Evolutionary conservation across 2,888 invertebrate species (phyloP).

Genomic region (Scaptomyza caliginosa): DNA sequence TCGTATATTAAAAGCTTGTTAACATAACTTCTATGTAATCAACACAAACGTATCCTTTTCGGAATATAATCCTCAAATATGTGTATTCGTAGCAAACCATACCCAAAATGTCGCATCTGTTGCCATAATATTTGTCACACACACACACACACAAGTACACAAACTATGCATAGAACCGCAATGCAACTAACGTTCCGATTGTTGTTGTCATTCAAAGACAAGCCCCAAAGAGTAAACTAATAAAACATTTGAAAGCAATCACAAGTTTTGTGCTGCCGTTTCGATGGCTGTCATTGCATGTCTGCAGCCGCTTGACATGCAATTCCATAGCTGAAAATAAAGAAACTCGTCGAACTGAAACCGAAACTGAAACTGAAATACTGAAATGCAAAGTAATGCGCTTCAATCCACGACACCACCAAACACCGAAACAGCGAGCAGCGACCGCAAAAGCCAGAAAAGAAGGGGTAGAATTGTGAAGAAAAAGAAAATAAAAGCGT

Average conservation of each 20-base stretch:
- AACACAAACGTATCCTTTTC: not conserved
- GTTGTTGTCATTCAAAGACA: not conserved
- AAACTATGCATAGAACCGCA: slow-evolving; percentile 18
- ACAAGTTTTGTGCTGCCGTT: slow-evolving; percentile 57
- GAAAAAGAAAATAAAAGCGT: slow-evolving; percentile 4
- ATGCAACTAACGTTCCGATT: slow-evolving; percentile 10
- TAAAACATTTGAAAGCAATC: slow-evolving; percentile 76
- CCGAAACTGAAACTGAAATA: slow-evolving; percentile 40
- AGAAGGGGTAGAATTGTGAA: slow-evolving; percentile 15
- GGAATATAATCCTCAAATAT: slow-evolving; percentile 14
- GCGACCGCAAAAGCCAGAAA: slow-evolving; percentile 15
- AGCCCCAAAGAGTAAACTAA: slow-evolving; percentile 50
- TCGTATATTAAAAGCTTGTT: slow-evolving; percentile 10
- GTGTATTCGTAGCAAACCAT: slow-evolving; percentile 3
- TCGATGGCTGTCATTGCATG: slow-evolving; percentile 74
- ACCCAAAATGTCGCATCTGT: slow-evolving; percentile 13
- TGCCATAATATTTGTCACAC: slow-evolving; percentile 29
- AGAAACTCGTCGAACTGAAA: slow-evolving; percentile 23
- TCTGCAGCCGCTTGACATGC: slow-evolving; percentile 53
- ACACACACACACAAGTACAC: too few relatives aligned
- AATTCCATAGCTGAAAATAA: slow-evolving; percentile 26
- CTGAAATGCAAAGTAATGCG: slow-evolving; percentile 49
- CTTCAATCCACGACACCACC: not conserved
- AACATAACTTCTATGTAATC: not conserved
- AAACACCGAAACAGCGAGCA: not conserved